Base-by-base conservation (phyloP, 2,113 vertebrate genomes). In the Cavia aperea region DNA sequence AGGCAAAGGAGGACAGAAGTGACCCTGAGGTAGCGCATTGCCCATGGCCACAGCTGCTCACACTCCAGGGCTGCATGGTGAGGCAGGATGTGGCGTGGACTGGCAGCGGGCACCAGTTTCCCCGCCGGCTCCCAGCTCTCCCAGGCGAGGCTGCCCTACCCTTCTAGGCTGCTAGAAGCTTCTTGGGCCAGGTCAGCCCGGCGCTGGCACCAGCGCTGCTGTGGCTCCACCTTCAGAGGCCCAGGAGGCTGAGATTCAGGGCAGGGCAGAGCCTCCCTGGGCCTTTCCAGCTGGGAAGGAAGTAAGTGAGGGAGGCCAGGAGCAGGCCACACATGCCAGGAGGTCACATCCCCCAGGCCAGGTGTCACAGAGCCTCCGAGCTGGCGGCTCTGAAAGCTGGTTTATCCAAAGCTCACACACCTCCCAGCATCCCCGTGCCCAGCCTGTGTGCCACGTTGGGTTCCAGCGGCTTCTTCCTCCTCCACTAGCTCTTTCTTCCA, bases 61-160 rank as follows among this genome's bases (percentile, higher is more conserved):
- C 70, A 33, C 11, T 36, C 49, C 33, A 3, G 0, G 7, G 36
- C 36, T 29, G 4, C 5, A 0, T 29, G 31, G 75, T 60, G 24
- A 19, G 0, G 0, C 3, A 36, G 21, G 39, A 33, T 6, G 4
- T n/a, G 46, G 51, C 21, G 24, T 9, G 6, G 13, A 51, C 11
- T 9, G 43, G 66, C 26, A 46, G 26, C 1, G 62, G n/a, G 31
- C 36, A 31, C 14, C 31, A 3, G 0, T 9, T 36, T 16, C 15
- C 23, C 72, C 46, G 6, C n/a, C 6, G 36, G 62, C 72, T 62
- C 19, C 85, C 39, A 6, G 14, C 39, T 66, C 31, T 39, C 43
- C 66, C 3, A 63, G 62, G 51, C 21, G 8, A 33, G 29, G 49
- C 66, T 11, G 54, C 16, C 26, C n/a, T 16, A 12, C 8, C 51